Evolutionary conservation across 2,888 invertebrate species (phyloP), one percentile per base, ranked within the genome.

Genomic region (Parthenolecanium corni): DNA sequence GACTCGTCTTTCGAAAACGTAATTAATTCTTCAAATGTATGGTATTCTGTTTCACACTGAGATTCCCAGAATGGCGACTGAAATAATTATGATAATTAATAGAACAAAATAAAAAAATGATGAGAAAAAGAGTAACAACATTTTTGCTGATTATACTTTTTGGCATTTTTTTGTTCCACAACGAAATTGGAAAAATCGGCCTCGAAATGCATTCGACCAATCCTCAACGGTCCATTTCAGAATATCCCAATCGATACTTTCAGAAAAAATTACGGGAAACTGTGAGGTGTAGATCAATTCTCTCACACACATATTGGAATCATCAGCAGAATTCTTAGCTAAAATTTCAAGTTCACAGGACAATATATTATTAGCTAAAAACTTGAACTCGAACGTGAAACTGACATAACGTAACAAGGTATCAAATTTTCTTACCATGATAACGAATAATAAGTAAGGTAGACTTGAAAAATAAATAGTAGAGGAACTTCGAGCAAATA

Each of bases 41-140:
- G 78, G 36, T 75, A 71, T 58, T 78, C 74, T 40, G 74, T 75
- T n/a, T 72, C 71, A 69, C 89, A 85, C 52, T 79, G 78, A 64
- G 83, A 77, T 73, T 93, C 92, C 89, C 89, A 92, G 70, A 86
- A 85, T 0, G 89, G 88, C 67, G 78, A 75, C 68, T 69, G 51
- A 24, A 56, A 42, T 14, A 2, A 36, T 18, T 44, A 31, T n/a
- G n/a, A n/a, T n/a, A n/a, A n/a, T n/a, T n/a, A n/a, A n/a, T n/a
- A 31, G 31, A 31, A 9, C 5, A 31, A 31, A 31, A 31, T 31
- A 52, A 62, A 57, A 16, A 46, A 1, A 20, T 1, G 1, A 54
- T 38, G 1, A 62, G 44, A 61, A 51, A 18, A 49, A 61, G 40
- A 47, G 36, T 18, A 1, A 21, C 18, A 14, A 46, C 14, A 42